These are phyloP conservation scores for Melanostoma mellinum DNA, from an alignment of 2,888 invertebrate species.

Conservation along the genomic window DNA sequence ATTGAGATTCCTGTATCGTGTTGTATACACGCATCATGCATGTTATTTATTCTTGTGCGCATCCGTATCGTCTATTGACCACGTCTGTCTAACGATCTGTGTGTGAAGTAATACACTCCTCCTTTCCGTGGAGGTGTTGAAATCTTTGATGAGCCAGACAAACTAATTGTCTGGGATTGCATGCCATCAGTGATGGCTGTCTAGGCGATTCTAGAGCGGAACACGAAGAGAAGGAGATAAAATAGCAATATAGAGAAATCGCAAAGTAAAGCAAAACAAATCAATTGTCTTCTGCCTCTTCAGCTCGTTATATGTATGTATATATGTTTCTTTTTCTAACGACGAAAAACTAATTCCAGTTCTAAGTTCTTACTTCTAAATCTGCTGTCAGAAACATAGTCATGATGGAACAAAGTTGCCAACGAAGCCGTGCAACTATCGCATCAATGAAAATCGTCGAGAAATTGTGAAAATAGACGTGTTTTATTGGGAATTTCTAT, in stretches of 20 bases:
- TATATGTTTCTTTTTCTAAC: not conserved
- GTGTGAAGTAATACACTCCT: conserved; percentile 28
- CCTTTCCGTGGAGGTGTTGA: conserved; percentile 57
- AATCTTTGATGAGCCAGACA: conserved; percentile 61
- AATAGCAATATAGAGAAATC: not conserved
- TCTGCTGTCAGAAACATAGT: no score
- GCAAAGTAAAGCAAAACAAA: conserved; percentile 42
- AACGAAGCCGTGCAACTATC: no score
- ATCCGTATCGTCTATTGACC: conserved; percentile 30
- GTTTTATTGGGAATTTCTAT: no score
- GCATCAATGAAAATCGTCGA: no score
- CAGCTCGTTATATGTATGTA: not conserved
- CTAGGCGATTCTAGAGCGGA: conserved; percentile 65
- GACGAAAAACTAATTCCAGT: not conserved
- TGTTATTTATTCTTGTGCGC: not conserved
- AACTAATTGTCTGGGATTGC: conserved; percentile 54
- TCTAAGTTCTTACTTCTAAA: not conserved
- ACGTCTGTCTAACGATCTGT: conserved; percentile 38
- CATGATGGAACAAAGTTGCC: no score
- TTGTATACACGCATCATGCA: conserved; percentile 12
- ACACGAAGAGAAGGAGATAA: conserved; percentile 4
- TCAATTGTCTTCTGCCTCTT: conserved; percentile 41
- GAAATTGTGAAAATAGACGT: no score
- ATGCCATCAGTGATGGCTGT: conserved; percentile 46
- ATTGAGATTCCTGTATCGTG: conserved; percentile 25